phyloP scores from a whole-genome alignment of 1,140 invertebrate genomes.

The Saccostrea glomerata region DNA sequence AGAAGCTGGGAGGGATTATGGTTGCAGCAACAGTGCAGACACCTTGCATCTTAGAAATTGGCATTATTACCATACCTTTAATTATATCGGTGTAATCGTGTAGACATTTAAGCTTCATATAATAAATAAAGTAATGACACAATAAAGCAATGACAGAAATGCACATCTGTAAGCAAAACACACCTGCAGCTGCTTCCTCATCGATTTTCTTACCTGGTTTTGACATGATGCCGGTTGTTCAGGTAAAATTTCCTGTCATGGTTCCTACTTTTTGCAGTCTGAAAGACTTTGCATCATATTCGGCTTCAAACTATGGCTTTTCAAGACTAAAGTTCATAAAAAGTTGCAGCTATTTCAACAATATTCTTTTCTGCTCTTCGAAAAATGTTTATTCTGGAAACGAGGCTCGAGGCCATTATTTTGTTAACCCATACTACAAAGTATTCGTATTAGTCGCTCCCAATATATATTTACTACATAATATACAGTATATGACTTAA shows the following conservation, averaged over 20 bases:
- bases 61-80: too few relatives aligned
- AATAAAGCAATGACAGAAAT: too few relatives aligned
- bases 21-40: too few relatives aligned
- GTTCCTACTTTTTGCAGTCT: not conserved
- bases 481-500: too few relatives aligned
- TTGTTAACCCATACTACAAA: not conserved
- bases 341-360: not conserved
- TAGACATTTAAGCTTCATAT: too few relatives aligned
- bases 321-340: not conserved
- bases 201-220: slow-evolving; percentile 20
- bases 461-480: too few relatives aligned
- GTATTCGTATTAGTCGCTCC: not conserved
- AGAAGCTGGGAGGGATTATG: too few relatives aligned
- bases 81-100: too few relatives aligned
- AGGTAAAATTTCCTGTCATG: slow-evolving; percentile 19
- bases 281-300: not conserved
- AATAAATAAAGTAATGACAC: too few relatives aligned
- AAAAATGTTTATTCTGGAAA: slow-evolving; percentile 27
- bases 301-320: not conserved
- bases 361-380: not conserved
- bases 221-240: not conserved
- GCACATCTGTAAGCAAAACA: not conserved
- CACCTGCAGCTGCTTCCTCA: not conserved
- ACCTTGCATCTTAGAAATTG: too few relatives aligned
- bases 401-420: not conserved